Conservation (phyloP, 2,888 invertebrate species). For the Patella pellucida region DNA sequence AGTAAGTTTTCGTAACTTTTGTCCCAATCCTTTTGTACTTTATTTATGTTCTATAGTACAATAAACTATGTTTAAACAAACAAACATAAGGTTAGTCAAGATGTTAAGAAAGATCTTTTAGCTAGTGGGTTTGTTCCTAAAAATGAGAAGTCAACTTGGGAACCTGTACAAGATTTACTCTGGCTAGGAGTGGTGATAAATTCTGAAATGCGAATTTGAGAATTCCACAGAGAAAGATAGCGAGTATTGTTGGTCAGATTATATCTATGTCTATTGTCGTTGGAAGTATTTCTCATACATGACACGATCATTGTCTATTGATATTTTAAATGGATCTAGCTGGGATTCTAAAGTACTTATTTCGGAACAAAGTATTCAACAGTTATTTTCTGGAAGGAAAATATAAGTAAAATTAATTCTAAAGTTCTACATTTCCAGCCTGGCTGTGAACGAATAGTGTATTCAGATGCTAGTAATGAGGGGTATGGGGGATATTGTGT, state of each 20-base stretch:
- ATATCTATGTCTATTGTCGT: constrained; percentile 38
- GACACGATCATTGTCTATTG: constrained; percentile 34
- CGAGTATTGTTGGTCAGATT: constrained; percentile 37
- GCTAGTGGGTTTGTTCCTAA: constrained; percentile 28
- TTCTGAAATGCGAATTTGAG: constrained; percentile 14
- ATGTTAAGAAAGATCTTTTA: constrained; percentile 22
- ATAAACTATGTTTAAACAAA: too few relatives aligned
- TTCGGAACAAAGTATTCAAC: too few relatives aligned
- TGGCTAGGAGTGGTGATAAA: constrained; percentile 27
- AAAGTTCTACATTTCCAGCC: not conserved
- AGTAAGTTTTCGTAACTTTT: too few relatives aligned
- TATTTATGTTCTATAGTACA: too few relatives aligned
- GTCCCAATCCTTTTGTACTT: too few relatives aligned
- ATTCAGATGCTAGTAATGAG: constrained; percentile 20
- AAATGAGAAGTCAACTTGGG: too few relatives aligned
- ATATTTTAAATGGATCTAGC: constrained; percentile 13
- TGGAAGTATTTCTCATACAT: constrained; percentile 36
- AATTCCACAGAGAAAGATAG: constrained; percentile 29
- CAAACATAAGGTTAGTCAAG: not conserved
- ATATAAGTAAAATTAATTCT: too few relatives aligned
- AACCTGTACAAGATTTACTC: constrained; percentile 21
- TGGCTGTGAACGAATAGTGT: constrained; percentile 18
- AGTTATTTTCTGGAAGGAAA: too few relatives aligned
- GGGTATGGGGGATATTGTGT: constrained; percentile 22
- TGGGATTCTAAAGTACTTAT: too few relatives aligned